These are phyloP conservation scores for Selenia dentaria DNA, from an alignment of 2,888 invertebrate species.

Conservation along the genomic window DNA sequence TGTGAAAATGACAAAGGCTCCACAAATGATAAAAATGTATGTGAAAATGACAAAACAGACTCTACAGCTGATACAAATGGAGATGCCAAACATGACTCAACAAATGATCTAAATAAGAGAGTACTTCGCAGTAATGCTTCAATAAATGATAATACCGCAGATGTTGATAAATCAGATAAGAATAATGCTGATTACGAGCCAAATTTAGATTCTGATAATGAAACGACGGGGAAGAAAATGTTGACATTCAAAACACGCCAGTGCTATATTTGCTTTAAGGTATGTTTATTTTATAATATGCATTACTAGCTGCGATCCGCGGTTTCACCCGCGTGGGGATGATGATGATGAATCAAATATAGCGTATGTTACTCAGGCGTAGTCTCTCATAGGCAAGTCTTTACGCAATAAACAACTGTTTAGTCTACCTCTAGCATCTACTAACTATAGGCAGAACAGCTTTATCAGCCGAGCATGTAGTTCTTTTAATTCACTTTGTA, in stretches of 20 bases:
- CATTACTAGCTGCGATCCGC: too few relatives aligned
- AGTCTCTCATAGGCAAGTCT: too few relatives aligned
- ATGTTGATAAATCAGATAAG: constrained; percentile 2
- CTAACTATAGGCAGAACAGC: too few relatives aligned
- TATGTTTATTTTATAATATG: too few relatives aligned
- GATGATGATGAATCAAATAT: too few relatives aligned
- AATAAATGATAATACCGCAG: neutral
- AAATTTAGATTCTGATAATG: constrained; percentile 1
- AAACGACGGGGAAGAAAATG: constrained; percentile 33
- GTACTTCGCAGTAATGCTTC: neutral
- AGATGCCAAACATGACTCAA: neutral
- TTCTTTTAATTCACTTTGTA: too few relatives aligned
- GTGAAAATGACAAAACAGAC: neutral
- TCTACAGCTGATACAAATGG: constrained; percentile 3
- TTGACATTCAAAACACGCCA: constrained; percentile 58
- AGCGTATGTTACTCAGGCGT: too few relatives aligned
- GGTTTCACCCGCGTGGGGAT: too few relatives aligned
- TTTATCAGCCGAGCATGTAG: too few relatives aligned
- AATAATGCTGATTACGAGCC: constrained; percentile 12
- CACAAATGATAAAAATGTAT: neutral
- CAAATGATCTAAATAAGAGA: neutral
- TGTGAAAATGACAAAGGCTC: neutral
- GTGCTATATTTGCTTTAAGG: constrained; percentile 71
- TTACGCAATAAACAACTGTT: too few relatives aligned
- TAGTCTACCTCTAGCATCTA: too few relatives aligned